A percentile compares a stretch with the other conserved stretches of the same genome.
Conservation (phyloP, 2,113 vertebrate genomes). For the Campylomormyrus tamandua region DNA sequence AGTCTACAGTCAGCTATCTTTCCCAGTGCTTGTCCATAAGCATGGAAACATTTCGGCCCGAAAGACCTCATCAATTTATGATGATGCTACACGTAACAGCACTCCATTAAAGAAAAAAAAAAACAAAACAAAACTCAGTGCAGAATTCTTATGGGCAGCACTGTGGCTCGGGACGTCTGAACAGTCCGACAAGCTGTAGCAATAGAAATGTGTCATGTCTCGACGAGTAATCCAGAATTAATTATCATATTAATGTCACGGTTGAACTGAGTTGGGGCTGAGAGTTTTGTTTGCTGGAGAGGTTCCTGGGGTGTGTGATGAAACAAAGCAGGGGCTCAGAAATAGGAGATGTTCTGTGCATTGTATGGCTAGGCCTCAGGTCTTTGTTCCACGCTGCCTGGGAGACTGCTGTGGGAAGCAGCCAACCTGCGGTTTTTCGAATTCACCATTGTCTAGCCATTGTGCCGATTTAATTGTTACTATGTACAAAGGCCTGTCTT, state of each 20-base stretch:
- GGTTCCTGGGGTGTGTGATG: slow-evolving; percentile 57
- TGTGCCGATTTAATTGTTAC: slow-evolving; percentile 63
- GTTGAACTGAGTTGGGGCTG: slow-evolving; percentile 53
- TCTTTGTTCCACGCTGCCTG: slow-evolving; percentile 58
- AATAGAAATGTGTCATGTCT: slow-evolving; percentile 51
- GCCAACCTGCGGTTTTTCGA: slow-evolving; percentile 62
- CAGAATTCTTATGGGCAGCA: slow-evolving; percentile 32
- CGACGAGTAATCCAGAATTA: slow-evolving; percentile 54
- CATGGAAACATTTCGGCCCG: not conserved
- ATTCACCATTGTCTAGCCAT: slow-evolving; percentile 56
- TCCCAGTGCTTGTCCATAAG: not conserved
- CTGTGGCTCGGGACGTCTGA: slow-evolving; percentile 38
- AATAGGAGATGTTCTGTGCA: slow-evolving; percentile 59
- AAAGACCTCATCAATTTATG: slow-evolving; percentile 13
- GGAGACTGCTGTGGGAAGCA: slow-evolving; percentile 63
- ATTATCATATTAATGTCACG: slow-evolving; percentile 59
- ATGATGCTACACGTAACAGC: not conserved
- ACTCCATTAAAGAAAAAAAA: not conserved
- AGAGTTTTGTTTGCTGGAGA: slow-evolving; percentile 63
- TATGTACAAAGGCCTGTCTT: slow-evolving; percentile 59
- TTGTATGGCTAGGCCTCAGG: slow-evolving; percentile 51
- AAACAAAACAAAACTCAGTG: not conserved
- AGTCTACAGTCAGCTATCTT: not conserved
- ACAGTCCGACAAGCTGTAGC: slow-evolving; percentile 42
- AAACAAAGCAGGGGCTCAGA: slow-evolving; percentile 54